Conservation (phyloP, 2,113 vertebrate species). For the Paramormyrops kingsleyae region DNA sequence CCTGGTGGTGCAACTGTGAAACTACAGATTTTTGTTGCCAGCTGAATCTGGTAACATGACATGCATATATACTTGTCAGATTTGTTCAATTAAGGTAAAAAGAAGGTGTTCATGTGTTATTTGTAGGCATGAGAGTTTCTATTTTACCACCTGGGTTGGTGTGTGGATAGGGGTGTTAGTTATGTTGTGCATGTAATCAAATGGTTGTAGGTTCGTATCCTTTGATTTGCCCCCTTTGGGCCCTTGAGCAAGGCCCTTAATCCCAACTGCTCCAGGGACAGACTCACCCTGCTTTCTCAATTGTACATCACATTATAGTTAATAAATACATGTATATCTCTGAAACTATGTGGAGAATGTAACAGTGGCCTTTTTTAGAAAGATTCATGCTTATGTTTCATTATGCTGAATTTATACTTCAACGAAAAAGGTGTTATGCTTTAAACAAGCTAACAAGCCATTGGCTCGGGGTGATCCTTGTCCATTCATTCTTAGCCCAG, state of each 20-base stretch:
- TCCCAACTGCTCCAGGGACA: neutral
- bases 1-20: constrained; percentile 38
- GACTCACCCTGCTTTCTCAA: neutral
- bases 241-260: neutral
- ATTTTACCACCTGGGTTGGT: neutral
- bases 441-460: neutral
- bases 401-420: neutral
- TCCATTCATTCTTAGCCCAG: neutral
- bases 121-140: neutral
- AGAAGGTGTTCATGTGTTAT: neutral
- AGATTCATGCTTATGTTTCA: neutral
- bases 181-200: neutral
- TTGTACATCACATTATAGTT: neutral
- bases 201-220: neutral
- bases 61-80: neutral
- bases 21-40: neutral
- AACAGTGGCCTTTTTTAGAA: neutral
- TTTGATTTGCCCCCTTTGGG: neutral
- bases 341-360: neutral
- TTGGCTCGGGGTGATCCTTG: neutral
- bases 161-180: neutral
- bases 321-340: neutral
- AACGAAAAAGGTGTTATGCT: neutral
- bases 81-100: neutral
- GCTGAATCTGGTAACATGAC: neutral